Evolutionary conservation across 2,888 invertebrate species (phyloP), one percentile per base, ranked within the genome.

Genomic region (Microplitis manilae): DNA sequence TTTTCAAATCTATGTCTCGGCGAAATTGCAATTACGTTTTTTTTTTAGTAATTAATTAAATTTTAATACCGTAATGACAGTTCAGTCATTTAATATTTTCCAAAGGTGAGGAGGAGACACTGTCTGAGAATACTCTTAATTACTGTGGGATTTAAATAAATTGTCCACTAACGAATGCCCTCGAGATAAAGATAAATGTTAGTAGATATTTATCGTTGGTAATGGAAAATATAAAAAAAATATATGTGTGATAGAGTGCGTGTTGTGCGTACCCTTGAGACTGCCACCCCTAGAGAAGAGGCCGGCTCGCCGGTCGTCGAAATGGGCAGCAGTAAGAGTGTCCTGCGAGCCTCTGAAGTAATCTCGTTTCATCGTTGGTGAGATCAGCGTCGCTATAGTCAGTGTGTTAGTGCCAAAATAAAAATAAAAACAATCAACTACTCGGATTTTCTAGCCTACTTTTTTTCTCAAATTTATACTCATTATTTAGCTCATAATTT

Each of bases 301-400:
- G 85, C 91, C 91, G 87, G 90, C 90, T 87, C 91, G 91, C 83
- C 93, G 92, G 85, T 94, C 93, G 77, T 90, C 89, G 81, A 87
- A 87, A 82, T 89, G 89, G 81, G 93, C 92, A 87, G 93, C 93
- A 86, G 95, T 95, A 87, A 96, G 93, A 90, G 95, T 96, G 92
- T 96, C 96, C 92, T 96, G 96, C 83, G 96, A 96, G 90, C 96
- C 96, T 92, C 96, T 94, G 92, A 96, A 96, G 93, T 96, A 96
- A 92, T 96, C 96, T 90, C 96, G 94, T 91, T 95, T 94, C 94
- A 96, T 95, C 85, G 94, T 93, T 84, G 93, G 92, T 83, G 92
- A 92, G 85, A 90, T 91, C 90, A 90, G 89, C 88, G 87, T 87
- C 86, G 89, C 90, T 90, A 88, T 81, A 87, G 87, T 88, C 86